A percentile compares a stretch with the other conserved stretches of the same genome.
Conservation (phyloP, 1,140 invertebrate species). For the Leptinotarsa texana region DNA sequence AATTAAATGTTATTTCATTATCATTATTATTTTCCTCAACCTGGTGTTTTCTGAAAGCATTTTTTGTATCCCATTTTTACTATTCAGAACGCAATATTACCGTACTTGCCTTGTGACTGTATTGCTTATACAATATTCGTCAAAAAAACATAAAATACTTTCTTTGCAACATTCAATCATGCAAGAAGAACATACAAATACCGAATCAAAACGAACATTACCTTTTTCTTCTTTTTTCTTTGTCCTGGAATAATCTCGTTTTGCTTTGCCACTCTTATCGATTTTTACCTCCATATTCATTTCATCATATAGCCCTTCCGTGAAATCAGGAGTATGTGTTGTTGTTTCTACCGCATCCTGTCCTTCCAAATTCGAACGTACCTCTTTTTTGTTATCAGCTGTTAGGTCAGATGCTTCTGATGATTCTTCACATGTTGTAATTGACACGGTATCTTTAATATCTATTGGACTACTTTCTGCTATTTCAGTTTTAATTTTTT, state of each 20-base stretch:
- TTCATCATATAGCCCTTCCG: slow-evolving; percentile 58
- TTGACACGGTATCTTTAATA: slow-evolving; percentile 41
- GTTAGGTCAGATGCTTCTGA: slow-evolving; percentile 26
- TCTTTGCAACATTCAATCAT: not conserved
- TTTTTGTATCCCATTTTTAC: no score
- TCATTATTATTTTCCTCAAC: no score
- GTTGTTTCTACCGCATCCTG: slow-evolving; percentile 31
- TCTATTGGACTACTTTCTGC: slow-evolving; percentile 19
- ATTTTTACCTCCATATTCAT: slow-evolving; percentile 63
- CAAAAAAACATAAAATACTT: no score
- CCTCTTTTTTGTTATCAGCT: slow-evolving; percentile 30
- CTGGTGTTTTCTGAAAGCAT: no score
- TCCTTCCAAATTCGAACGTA: slow-evolving; percentile 16
- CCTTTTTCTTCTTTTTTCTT: slow-evolving; percentile 57
- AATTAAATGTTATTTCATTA: no score
- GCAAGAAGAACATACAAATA: not conserved
- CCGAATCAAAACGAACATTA: slow-evolving; percentile 31
- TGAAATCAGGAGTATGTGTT: slow-evolving; percentile 45
- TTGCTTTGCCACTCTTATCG: slow-evolving; percentile 56
- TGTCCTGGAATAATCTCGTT: slow-evolving; percentile 55
- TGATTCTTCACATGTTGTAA: slow-evolving; percentile 43
- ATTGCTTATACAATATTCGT: no score
- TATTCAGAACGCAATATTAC: no score
- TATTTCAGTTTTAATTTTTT: slow-evolving; percentile 25
- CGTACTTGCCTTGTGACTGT: no score